A percentile compares a stretch with the other conserved stretches of the same genome.
Conservation (phyloP, 2,888 invertebrate species). For the Pelosia muscerda region DNA sequence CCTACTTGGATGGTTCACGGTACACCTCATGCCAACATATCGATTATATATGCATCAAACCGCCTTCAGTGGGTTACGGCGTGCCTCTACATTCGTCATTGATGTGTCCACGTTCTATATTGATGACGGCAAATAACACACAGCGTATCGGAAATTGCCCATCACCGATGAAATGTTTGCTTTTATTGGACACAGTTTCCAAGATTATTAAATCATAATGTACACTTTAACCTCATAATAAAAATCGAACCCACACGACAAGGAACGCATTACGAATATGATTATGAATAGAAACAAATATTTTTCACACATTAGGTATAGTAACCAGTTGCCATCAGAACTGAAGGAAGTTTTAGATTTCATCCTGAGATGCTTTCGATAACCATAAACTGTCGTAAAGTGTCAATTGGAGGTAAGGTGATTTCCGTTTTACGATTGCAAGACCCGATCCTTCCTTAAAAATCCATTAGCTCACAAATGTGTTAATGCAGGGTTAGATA, state of each 20-base stretch:
- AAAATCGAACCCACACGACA: neutral
- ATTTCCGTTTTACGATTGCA: no score
- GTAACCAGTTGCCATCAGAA: no score
- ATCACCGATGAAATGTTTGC: neutral
- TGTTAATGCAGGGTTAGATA: no score
- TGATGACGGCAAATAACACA: conserved; percentile 27
- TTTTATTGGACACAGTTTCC: neutral
- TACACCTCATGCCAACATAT: conserved; percentile 49
- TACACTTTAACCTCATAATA: neutral
- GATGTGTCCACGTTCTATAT: conserved; percentile 30
- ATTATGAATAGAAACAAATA: neutral
- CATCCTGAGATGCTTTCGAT: no score
- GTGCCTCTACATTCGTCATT: conserved; percentile 48
- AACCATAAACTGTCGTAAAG: no score
- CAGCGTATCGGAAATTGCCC: conserved; percentile 4
- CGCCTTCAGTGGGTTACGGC: conserved; percentile 54
- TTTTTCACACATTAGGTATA: no score
- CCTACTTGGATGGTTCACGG: conserved; percentile 68
- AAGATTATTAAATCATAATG: neutral
- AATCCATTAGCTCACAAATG: no score
- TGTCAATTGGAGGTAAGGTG: no score
- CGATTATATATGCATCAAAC: conserved; percentile 53
- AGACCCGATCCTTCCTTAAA: no score
- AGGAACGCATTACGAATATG: neutral
- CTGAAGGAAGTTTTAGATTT: no score